Evolutionary conservation across 2,888 invertebrate species (phyloP).

Genomic region (Deroplatys truncata): DNA sequence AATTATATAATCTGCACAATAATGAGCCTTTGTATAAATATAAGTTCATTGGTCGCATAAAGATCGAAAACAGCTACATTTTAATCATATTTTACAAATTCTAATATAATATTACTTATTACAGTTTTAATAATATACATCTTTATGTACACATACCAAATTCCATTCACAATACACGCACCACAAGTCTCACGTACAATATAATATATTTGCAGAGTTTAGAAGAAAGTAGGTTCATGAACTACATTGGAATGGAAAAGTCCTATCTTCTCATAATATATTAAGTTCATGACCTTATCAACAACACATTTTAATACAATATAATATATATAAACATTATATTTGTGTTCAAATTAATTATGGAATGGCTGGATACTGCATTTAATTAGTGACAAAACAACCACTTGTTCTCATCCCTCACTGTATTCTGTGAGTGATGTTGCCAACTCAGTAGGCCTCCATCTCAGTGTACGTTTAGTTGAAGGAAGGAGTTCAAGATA

Average conservation of each 20-base stretch:
- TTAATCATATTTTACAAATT: background rate
- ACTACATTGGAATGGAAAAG: background rate
- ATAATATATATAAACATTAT: background rate
- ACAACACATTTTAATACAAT: background rate
- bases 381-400: background rate
- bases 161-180: background rate
- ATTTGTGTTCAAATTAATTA: background rate
- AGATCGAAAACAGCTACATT: background rate
- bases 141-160: background rate
- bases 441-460: background rate
- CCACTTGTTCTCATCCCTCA: too few relatives aligned
- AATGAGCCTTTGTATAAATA: background rate
- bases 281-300: background rate
- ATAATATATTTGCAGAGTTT: background rate
- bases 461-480: background rate
- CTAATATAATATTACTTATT: background rate
- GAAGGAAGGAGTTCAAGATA: background rate
- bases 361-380: background rate
- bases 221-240: background rate
- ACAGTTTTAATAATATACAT: background rate
- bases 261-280: background rate
- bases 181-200: background rate
- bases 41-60: background rate
- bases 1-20: background rate
- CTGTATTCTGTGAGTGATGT: background rate